phyloP scores from a whole-genome alignment of 2,113 vertebrate species.

The Hippocampus mohnikei region DNA sequence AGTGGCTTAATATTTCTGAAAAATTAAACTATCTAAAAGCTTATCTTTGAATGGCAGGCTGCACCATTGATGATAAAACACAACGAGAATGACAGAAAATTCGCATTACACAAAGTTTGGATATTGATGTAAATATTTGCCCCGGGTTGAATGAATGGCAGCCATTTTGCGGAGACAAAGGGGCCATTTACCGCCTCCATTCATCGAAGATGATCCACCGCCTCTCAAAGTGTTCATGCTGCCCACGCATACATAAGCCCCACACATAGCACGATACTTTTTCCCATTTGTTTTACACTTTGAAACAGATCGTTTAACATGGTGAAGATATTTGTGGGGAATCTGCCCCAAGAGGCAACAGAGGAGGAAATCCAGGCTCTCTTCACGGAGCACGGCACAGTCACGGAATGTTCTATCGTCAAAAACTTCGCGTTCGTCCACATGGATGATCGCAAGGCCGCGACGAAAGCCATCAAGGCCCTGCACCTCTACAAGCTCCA shows the following conservation, averaged over 20 bases:
- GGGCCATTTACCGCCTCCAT: neutral
- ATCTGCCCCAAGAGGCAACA: slow-evolving; percentile 71
- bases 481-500: slow-evolving; percentile 76
- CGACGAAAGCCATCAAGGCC: slow-evolving; percentile 75
- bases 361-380: slow-evolving; percentile 73
- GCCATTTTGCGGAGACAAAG: slow-evolving; percentile 20
- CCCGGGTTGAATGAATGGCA: neutral
- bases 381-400: slow-evolving; percentile 69
- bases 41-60: too few relatives aligned
- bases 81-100: neutral
- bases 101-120: neutral
- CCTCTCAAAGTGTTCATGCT: neutral
- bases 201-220: neutral
- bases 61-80: neutral
- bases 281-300: neutral
- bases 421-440: slow-evolving; percentile 81
- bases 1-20: neutral
- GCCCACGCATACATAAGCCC: neutral
- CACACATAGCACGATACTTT: neutral
- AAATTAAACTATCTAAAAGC: neutral
- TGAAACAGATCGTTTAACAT: slow-evolving; percentile 47
- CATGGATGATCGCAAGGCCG: slow-evolving; percentile 77
- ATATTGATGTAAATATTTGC: neutral
- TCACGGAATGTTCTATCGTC: slow-evolving; percentile 78
- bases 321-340: slow-evolving; percentile 81